Conservation (phyloP, 2,888 invertebrate species). For the Orgyia antiqua region DNA sequence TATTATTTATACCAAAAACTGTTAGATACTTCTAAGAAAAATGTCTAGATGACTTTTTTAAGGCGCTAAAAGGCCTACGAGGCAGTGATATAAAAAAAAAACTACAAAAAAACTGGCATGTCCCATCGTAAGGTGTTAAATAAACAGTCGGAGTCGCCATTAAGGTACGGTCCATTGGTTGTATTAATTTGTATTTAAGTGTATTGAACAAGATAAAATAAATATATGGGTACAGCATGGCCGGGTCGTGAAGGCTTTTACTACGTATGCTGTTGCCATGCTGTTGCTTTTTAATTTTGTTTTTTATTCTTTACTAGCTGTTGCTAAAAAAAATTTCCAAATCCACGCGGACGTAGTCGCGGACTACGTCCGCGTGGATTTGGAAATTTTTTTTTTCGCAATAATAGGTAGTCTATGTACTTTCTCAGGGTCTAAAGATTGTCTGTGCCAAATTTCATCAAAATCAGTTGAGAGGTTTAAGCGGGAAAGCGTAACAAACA, state of each 20-base stretch:
- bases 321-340: too few relatives aligned
- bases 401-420: too few relatives aligned
- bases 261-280: conserved; percentile 41
- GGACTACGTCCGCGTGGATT: too few relatives aligned
- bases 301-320: conserved; percentile 19
- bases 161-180: conserved; percentile 67
- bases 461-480: too few relatives aligned
- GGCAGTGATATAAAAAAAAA: conserved; percentile 45
- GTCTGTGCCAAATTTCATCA: too few relatives aligned
- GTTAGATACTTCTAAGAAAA: conserved; percentile 40
- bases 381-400: too few relatives aligned
- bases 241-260: conserved; percentile 40
- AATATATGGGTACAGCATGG: conserved; percentile 63
- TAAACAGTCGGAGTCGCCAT: conserved; percentile 71
- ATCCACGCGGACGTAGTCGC: too few relatives aligned
- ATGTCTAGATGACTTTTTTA: conserved; percentile 34
- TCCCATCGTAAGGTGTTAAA: conserved; percentile 73
- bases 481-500: too few relatives aligned
- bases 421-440: too few relatives aligned
- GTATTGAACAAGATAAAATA: conserved; percentile 77
- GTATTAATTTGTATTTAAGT: conserved; percentile 79
- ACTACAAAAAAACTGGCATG: conserved; percentile 53
- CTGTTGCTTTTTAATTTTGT: conserved; percentile 11
- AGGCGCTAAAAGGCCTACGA: conserved; percentile 61
- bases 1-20: conserved; percentile 22